Evolutionary conservation across 2,797 vertebrate species (phyloP).

Genomic region (Sebastes miniatus): DNA sequence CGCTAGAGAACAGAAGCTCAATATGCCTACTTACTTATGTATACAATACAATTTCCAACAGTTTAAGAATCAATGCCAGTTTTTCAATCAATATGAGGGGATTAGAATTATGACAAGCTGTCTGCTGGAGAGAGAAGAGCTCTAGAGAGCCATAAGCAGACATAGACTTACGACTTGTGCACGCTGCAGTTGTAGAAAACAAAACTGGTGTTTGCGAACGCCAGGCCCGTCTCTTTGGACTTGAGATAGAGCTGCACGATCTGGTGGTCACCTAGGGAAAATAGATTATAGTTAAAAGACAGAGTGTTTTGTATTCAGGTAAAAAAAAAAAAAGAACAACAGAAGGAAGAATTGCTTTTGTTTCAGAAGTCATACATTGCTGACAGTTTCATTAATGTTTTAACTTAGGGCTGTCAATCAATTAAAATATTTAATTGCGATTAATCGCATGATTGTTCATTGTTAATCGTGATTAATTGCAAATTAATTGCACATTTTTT

Average conservation of each 20-base stretch:
- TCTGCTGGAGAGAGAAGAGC: neutral
- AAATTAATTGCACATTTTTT: no score
- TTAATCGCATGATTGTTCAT: no score
- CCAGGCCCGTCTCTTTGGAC: constrained; percentile 97
- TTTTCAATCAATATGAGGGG: neutral
- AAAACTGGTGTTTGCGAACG: constrained; percentile 96
- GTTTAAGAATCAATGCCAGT: neutral
- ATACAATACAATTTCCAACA: neutral
- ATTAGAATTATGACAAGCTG: neutral
- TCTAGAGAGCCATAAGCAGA: neutral
- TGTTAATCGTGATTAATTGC: no score
- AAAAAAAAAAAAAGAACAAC: neutral
- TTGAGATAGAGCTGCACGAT: constrained; percentile 97
- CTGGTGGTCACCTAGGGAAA: constrained; percentile 91
- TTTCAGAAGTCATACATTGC: neutral
- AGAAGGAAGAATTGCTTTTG: neutral
- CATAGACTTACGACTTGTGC: constrained; percentile 91
- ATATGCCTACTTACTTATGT: constrained; percentile 15
- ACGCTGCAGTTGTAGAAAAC: constrained; percentile 99
- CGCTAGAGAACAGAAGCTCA: neutral
- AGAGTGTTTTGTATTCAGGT: neutral
- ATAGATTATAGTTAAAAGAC: neutral
- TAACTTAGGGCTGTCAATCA: no score
- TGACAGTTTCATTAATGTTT: neutral
- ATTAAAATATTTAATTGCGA: no score